phyloP scores from a whole-genome alignment of 2,888 invertebrate species.

The Pinctada fucata region DNA sequence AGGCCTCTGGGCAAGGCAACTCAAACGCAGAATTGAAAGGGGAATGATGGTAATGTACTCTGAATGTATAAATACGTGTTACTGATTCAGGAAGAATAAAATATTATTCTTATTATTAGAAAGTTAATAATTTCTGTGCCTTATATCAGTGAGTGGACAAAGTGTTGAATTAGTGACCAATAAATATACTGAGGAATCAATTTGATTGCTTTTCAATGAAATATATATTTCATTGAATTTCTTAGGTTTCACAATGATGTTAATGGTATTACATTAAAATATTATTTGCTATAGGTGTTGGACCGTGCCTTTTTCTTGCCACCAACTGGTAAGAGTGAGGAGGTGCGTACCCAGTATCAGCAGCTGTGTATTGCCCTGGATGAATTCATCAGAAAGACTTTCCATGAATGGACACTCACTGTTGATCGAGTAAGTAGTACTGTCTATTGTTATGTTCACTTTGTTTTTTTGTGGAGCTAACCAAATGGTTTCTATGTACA shows the following conservation, averaged over 20 bases:
- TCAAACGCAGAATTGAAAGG: constrained; percentile 80
- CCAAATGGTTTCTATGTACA: no score
- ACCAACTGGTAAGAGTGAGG: constrained; percentile 84
- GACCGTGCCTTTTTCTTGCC: constrained; percentile 88
- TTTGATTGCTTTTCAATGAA: no score
- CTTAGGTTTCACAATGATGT: not conserved
- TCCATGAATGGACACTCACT: constrained; percentile 77
- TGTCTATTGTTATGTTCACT: not conserved
- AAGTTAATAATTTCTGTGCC: no score
- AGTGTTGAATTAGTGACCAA: no score
- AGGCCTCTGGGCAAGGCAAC: constrained; percentile 83
- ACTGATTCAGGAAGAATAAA: no score
- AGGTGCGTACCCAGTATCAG: constrained; percentile 85
- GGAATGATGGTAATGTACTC: constrained; percentile 71
- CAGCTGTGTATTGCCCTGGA: constrained; percentile 74
- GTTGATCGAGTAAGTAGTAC: constrained; percentile 70
- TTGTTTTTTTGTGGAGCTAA: constrained; percentile 1
- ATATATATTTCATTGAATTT: no score
- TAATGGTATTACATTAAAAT: not conserved
- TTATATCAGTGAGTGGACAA: no score
- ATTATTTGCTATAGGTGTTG: constrained; percentile 79
- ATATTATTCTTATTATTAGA: no score
- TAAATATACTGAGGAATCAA: no score
- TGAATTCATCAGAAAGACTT: constrained; percentile 79
- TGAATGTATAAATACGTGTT: not conserved